phyloP scores from a whole-genome alignment of 2,888 invertebrate species.

The Aporophyla nigra region DNA sequence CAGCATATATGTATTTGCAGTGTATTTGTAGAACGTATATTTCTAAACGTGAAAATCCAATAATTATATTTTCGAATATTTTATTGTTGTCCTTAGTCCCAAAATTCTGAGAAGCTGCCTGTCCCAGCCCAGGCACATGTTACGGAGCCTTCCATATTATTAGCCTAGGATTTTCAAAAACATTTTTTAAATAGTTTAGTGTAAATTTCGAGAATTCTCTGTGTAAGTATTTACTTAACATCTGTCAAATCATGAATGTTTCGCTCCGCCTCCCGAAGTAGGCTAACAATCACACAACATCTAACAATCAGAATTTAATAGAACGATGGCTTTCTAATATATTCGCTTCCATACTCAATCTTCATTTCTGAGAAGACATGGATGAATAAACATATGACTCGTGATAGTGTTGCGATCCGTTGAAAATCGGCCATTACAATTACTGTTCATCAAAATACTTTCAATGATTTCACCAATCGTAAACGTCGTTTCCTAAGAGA shows the following conservation, averaged over 20 bases:
- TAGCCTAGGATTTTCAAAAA: background rate
- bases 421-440: constrained; percentile 53
- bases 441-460: constrained; percentile 54
- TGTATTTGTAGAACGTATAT: constrained; percentile 10
- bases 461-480: constrained; percentile 58
- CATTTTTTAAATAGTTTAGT: background rate
- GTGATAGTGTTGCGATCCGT: constrained; percentile 44
- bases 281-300: constrained; percentile 39
- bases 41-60: background rate
- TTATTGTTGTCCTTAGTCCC: background rate
- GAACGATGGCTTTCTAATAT: constrained; percentile 59
- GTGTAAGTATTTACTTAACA: background rate
- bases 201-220: background rate
- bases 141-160: background rate
- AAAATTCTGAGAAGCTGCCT: background rate
- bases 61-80: constrained; percentile 5
- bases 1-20: no score
- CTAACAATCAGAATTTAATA: constrained; percentile 42
- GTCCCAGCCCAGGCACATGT: background rate
- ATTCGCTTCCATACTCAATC: constrained; percentile 58
- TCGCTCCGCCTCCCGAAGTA: constrained; percentile 22
- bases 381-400: constrained; percentile 59
- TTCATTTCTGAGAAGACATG: constrained; percentile 53
- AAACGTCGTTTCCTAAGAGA: constrained; percentile 62
- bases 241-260: constrained; percentile 3